These are phyloP conservation scores for Drosophila neutralis DNA, from an alignment of 2,888 invertebrate species.

Conservation along the genomic window DNA sequence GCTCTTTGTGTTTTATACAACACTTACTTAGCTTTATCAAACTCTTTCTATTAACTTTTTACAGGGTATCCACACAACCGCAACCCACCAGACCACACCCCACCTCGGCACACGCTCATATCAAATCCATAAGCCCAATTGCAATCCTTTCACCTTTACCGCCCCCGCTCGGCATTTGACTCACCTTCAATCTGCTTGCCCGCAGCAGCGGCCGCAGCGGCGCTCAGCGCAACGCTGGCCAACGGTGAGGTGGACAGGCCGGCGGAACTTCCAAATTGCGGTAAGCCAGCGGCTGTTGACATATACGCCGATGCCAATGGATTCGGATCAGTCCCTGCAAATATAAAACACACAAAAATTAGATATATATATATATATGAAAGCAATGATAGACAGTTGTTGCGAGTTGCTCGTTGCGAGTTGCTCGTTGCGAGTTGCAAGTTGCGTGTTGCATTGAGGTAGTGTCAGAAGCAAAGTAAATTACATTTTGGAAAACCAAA, in stretches of 20 bases:
- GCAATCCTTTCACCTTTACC: neutral
- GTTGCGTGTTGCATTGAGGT: constrained; percentile 22
- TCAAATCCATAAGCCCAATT: constrained; percentile 7
- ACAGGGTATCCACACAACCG: neutral
- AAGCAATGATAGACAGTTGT: neutral
- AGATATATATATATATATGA: neutral
- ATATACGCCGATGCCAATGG: constrained; percentile 88
- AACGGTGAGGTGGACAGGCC: constrained; percentile 87
- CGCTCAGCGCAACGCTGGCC: constrained; percentile 88
- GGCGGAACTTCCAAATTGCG: constrained; percentile 87
- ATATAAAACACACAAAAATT: constrained; percentile 6
- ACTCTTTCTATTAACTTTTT: neutral
- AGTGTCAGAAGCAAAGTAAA: constrained; percentile 29
- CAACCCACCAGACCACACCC: neutral
- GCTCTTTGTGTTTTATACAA: neutral
- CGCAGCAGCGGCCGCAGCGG: constrained; percentile 92
- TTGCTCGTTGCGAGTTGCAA: neutral
- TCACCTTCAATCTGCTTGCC: constrained; percentile 97
- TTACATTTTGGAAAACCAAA: constrained; percentile 31
- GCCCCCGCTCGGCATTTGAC: constrained; percentile 36
- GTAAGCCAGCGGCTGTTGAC: constrained; percentile 85
- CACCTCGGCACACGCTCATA: constrained; percentile 1
- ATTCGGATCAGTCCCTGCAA: constrained; percentile 85
- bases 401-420: neutral
- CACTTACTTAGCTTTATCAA: neutral